Percentiles rank a stretch among this genome's conserved stretches.
Conservation (phyloP, 1,140 invertebrate genomes). For the Micrasema longulum region DNA sequence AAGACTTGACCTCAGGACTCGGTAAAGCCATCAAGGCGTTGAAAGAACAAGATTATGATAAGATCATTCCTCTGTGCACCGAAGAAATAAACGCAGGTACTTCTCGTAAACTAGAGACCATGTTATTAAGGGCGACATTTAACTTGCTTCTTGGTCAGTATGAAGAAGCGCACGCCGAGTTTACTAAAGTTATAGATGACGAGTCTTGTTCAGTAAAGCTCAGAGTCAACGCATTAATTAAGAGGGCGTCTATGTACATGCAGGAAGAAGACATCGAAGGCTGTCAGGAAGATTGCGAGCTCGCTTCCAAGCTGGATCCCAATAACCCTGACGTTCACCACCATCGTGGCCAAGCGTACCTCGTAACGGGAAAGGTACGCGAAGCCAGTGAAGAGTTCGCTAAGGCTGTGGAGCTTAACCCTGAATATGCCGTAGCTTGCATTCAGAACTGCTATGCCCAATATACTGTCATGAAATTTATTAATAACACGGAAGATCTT, state of each 20-base stretch:
- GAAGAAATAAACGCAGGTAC: constrained; percentile 79
- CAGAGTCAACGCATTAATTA: constrained; percentile 90
- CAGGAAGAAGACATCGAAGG: constrained; percentile 81
- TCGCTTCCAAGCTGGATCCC: constrained; percentile 80
- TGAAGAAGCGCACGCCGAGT: constrained; percentile 78
- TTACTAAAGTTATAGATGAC: constrained; percentile 73
- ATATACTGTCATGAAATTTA: constrained; percentile 79
- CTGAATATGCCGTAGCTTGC: constrained; percentile 83
- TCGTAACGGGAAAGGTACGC: constrained; percentile 83
- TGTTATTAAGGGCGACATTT: constrained; percentile 86
- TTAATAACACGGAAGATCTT: constrained; percentile 67
- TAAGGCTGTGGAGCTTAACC: constrained; percentile 84
- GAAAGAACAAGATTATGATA: constrained; percentile 79
- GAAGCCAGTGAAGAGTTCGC: constrained; percentile 86
- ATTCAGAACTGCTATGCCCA: constrained; percentile 91
- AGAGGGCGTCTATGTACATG: constrained; percentile 85
- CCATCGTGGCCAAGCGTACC: constrained; percentile 80
- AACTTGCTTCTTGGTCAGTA: constrained; percentile 81
- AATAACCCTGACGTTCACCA: constrained; percentile 87
- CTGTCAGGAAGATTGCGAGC: constrained; percentile 82
- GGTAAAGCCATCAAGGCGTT: constrained; percentile 76
- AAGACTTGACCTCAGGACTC: constrained; percentile 67
- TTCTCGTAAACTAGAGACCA: constrained; percentile 70
- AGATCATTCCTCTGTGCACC: constrained; percentile 82
- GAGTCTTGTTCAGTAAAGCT: constrained; percentile 71